Conservation (phyloP, 2,888 invertebrate genomes). For the Diarsia rubi region DNA sequence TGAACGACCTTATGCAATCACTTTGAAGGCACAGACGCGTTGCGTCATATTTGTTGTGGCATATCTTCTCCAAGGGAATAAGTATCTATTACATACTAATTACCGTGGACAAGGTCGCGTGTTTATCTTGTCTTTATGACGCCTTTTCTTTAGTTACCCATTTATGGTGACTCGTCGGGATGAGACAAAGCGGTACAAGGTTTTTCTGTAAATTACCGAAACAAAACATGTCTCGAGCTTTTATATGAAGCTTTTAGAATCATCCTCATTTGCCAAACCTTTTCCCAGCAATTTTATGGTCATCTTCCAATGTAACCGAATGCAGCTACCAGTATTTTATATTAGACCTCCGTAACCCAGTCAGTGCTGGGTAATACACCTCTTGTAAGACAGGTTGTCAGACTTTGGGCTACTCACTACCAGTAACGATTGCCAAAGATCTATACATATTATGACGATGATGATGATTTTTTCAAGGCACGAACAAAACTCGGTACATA, state of each 20-base stretch:
- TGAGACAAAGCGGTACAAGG: conserved; percentile 2
- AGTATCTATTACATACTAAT: conserved; percentile 67
- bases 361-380: too few species aligned
- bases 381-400: too few species aligned
- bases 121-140: conserved; percentile 40
- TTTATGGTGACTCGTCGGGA: conserved; percentile 11
- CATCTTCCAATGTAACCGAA: too few species aligned
- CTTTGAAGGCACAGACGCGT: conserved; percentile 40
- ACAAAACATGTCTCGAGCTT: not conserved
- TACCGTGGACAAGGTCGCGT: conserved; percentile 53
- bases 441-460: too few species aligned
- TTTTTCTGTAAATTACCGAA: conserved; percentile 1
- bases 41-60: conserved; percentile 59
- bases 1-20: conserved; percentile 57
- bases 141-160: conserved; percentile 20
- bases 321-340: too few species aligned
- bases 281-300: too few species aligned
- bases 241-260: not conserved
- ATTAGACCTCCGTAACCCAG: too few species aligned
- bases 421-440: too few species aligned
- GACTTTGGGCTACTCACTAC: too few species aligned
- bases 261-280: too few species aligned
- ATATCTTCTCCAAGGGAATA: conserved; percentile 63
- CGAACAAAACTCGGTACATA: too few species aligned
- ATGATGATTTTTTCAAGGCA: too few species aligned